Evolutionary conservation across 1,140 invertebrate species (phyloP).

Genomic region (Probaryconus sp.): DNA sequence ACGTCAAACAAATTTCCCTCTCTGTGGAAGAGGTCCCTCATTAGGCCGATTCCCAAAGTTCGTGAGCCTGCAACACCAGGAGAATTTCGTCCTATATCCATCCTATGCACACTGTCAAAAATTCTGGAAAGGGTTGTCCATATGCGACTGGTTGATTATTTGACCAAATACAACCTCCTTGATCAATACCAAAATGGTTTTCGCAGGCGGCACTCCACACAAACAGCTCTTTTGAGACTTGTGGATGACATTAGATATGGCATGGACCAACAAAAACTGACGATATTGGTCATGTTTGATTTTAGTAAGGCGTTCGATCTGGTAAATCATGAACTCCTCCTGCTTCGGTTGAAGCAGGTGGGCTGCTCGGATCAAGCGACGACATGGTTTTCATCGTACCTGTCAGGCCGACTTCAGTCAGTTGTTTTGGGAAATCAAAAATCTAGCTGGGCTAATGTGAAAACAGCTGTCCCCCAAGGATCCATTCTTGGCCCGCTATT

Average conservation of each 20-base stretch:
- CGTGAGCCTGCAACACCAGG: no score
- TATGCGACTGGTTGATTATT: not conserved
- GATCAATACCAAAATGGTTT: conserved; percentile 62
- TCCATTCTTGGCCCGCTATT: no score
- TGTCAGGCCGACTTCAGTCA: no score
- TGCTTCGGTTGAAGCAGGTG: not conserved
- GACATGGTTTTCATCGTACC: conserved; percentile 11
- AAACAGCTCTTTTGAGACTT: conserved; percentile 61
- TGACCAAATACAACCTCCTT: not conserved
- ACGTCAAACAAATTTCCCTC: no score
- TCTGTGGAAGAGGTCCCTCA: no score
- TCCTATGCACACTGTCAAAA: conserved; percentile 7
- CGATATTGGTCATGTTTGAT: conserved; percentile 65
- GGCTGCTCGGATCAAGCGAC: not conserved
- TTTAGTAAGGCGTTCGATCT: conserved; percentile 64
- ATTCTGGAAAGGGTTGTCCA: conserved; percentile 10
- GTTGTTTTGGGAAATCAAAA: no score
- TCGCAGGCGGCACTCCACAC: conserved; percentile 53
- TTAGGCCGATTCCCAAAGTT: no score
- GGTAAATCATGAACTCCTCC: conserved; percentile 33
- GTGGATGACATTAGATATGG: conserved; percentile 63
- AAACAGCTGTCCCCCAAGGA: no score
- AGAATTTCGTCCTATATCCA: conserved; percentile 19
- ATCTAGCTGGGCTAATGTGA: no score
- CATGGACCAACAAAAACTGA: conserved; percentile 52